phyloP scores from a whole-genome alignment of 1,140 invertebrate genomes.

The Ceratoteleas bidentatus region DNA sequence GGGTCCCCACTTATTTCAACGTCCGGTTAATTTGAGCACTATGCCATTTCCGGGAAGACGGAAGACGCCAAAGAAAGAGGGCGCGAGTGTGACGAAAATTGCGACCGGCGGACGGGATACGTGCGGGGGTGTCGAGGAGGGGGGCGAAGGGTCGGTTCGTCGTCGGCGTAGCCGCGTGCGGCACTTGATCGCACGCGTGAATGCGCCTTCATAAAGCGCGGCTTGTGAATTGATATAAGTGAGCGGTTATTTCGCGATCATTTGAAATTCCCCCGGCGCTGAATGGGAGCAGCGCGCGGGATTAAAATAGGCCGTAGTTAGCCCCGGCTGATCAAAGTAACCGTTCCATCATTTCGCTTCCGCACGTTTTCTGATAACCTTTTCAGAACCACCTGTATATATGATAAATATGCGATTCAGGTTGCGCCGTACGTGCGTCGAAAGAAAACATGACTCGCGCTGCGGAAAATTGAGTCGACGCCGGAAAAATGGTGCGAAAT shows the following conservation, averaged over 20 bases:
- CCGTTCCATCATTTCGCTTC: slow-evolving; percentile 61
- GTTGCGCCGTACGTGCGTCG: slow-evolving; percentile 39
- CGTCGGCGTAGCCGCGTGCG: slow-evolving; percentile 37
- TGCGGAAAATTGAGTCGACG: slow-evolving; percentile 24
- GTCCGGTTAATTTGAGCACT: slow-evolving; percentile 74
- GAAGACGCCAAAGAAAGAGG: slow-evolving; percentile 43
- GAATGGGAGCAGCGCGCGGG: slow-evolving; percentile 60
- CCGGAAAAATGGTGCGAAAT: slow-evolving; percentile 20
- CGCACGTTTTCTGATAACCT: slow-evolving; percentile 62
- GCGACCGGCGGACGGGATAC: not conserved
- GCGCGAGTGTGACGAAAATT: slow-evolving; percentile 46
- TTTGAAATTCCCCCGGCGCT: slow-evolving; percentile 74
- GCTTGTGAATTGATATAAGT: slow-evolving; percentile 81
- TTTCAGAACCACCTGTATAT: slow-evolving; percentile 63
- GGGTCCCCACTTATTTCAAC: slow-evolving; percentile 62
- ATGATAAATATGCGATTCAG: slow-evolving; percentile 60
- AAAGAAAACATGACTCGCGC: slow-evolving; percentile 46
- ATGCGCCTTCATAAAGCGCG: slow-evolving; percentile 79
- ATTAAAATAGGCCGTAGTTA: slow-evolving; percentile 69
- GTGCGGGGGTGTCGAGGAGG: not conserved
- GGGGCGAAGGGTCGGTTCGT: not conserved
- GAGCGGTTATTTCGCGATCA: slow-evolving; percentile 82
- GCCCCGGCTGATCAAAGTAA: slow-evolving; percentile 75
- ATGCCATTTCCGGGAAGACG: slow-evolving; percentile 63
- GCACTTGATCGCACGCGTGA: slow-evolving; percentile 77